A percentile compares a stretch with the other conserved stretches of the same genome.
These are phyloP conservation scores for Carcina quercana DNA, from an alignment of 2,888 invertebrate species.

Conservation along the genomic window DNA sequence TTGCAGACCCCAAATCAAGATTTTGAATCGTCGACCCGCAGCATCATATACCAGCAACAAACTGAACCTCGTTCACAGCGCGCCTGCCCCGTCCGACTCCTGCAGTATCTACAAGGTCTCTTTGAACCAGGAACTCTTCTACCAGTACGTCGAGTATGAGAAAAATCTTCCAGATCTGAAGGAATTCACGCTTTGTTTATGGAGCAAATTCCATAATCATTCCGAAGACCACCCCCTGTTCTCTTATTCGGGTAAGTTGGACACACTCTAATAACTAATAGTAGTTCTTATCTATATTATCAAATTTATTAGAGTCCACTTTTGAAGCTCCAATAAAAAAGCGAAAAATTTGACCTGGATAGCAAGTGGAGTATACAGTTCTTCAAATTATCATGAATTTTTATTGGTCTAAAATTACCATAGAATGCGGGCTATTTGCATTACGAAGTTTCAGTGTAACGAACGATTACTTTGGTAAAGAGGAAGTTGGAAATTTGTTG, in stretches of 20 bases:
- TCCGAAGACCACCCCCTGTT: constrained; percentile 87
- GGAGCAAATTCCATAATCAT: constrained; percentile 89
- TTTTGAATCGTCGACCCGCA: constrained; percentile 51
- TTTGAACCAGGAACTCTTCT: constrained; percentile 78
- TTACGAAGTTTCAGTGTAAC: no score
- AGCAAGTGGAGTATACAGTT: no score
- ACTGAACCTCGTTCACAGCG: constrained; percentile 23
- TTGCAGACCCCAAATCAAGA: constrained; percentile 45
- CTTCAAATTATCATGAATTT: no score
- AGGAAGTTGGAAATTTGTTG: no score
- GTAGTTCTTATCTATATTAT: no score
- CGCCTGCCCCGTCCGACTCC: constrained; percentile 52
- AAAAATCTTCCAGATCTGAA: constrained; percentile 82
- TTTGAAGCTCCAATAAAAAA: no score
- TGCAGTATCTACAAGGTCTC: constrained; percentile 83
- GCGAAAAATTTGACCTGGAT: no score
- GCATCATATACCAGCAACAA: constrained; percentile 35
- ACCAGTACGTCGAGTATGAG: constrained; percentile 84
- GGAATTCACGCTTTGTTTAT: constrained; percentile 88
- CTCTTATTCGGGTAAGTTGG: constrained; percentile 84
- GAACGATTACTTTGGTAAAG: no score
- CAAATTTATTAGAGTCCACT: no score
- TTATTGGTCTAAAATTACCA: no score
- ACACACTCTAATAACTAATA: no score
- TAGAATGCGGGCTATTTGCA: no score